Conservation (phyloP, 2,888 invertebrate genomes). For the Malachius bipustulatus region DNA sequence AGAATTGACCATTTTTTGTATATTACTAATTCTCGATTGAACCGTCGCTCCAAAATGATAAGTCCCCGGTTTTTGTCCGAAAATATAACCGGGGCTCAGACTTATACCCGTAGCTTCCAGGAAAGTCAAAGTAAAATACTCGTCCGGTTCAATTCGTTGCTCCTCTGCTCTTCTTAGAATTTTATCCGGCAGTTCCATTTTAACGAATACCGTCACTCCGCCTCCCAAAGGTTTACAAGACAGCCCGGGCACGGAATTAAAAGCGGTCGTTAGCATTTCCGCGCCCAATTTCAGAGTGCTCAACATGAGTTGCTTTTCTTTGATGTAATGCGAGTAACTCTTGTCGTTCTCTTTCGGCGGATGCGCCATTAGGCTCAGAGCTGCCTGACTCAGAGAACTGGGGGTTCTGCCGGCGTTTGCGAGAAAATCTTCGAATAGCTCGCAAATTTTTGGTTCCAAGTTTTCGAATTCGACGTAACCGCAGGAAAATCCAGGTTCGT, state of each 20-base stretch:
- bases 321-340: not conserved
- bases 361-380: not conserved
- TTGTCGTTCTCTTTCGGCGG: not conserved
- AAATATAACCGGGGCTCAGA: not conserved
- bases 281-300: not conserved
- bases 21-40: not conserved
- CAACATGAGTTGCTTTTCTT: not conserved
- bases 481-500: not conserved
- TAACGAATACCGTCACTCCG: not conserved
- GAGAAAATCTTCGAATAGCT: not conserved
- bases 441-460: not conserved
- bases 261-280: not conserved
- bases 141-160: not conserved
- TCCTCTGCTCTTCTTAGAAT: not conserved
- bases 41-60: not conserved
- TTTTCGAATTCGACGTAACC: slow-evolving; percentile 1
- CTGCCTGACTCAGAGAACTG: not conserved
- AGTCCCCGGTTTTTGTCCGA: not conserved
- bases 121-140: not conserved
- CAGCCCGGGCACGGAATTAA: not conserved
- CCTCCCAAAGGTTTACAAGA: not conserved
- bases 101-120: not conserved
- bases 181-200: not conserved
- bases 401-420: not conserved
- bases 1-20: not conserved